Evolutionary conservation across 2,797 vertebrate species (phyloP).

Genomic region (Cyclura pinguis): DNA sequence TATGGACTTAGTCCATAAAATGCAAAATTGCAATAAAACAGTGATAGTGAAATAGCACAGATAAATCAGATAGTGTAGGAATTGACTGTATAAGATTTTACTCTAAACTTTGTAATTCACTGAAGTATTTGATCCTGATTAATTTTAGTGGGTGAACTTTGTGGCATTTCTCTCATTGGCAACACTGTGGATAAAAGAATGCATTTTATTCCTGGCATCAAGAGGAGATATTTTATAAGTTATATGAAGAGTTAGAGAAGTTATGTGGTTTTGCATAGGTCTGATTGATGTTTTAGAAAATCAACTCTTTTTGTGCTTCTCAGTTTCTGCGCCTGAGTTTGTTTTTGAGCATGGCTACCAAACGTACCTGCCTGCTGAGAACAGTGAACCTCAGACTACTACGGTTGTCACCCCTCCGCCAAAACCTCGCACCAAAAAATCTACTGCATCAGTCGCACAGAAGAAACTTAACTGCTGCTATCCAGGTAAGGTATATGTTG

Average conservation of each 20-base stretch:
- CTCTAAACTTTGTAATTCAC: neutral
- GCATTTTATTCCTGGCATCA: no score
- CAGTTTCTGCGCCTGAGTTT: slow-evolving; percentile 89
- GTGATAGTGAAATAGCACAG: neutral
- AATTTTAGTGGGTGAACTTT: neutral
- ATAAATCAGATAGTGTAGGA: neutral
- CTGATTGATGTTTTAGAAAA: neutral
- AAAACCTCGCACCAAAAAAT: slow-evolving; percentile 87
- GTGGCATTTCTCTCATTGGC: neutral
- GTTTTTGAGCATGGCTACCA: slow-evolving; percentile 94
- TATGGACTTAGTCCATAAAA: neutral
- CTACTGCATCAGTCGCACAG: slow-evolving; percentile 82
- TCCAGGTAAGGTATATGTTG: slow-evolving; percentile 83
- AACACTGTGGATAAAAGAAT: neutral
- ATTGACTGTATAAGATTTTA: neutral
- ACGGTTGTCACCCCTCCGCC: slow-evolving; percentile 76
- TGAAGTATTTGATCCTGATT: neutral
- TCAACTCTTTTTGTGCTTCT: slow-evolving; percentile 14
- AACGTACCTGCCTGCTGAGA: slow-evolving; percentile 86
- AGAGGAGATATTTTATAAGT: neutral
- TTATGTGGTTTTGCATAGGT: neutral
- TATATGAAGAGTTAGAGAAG: no score
- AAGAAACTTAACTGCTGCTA: slow-evolving; percentile 93
- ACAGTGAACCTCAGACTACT: slow-evolving; percentile 83
- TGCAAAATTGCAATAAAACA: neutral